Conservation (phyloP, 64 coral and sea anemone genomes). For the Pocillopora verrucosa region DNA sequence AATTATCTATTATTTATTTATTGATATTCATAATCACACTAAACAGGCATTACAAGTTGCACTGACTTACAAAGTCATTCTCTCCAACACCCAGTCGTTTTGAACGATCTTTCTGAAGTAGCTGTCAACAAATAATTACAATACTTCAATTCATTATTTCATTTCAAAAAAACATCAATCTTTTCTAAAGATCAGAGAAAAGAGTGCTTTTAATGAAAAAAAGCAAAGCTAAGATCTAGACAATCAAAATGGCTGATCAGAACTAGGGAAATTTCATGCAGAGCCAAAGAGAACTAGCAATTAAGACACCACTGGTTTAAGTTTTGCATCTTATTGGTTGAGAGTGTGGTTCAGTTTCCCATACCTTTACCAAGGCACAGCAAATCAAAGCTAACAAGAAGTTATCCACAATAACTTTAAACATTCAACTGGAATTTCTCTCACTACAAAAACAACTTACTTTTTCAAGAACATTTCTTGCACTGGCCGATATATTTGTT, state of each 20-base stretch:
- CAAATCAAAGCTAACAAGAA: background rate
- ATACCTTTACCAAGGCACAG: background rate
- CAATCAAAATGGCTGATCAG: no score
- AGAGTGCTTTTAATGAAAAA: no score
- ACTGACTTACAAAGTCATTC: conserved; percentile 87
- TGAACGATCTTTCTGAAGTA: conserved; percentile 92
- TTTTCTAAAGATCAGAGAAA: no score
- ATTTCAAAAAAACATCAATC: no score
- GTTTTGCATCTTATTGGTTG: no score
- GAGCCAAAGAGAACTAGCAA: no score
- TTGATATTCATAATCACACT: background rate
- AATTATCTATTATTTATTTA: no score
- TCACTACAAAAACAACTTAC: conserved; percentile 31
- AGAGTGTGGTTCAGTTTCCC: no score
- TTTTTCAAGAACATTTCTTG: conserved; percentile 83
- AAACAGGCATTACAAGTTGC: no score
- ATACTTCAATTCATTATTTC: background rate
- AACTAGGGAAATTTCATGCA: no score
- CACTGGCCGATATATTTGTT: conserved; percentile 95
- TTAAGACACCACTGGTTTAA: no score
- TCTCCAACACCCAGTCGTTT: conserved; percentile 85
- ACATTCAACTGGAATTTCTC: background rate
- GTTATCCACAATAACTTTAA: background rate
- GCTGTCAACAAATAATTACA: conserved; percentile 41
- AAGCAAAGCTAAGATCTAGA: no score